Evolutionary conservation across 2,888 invertebrate species (phyloP), one percentile per base, ranked within the genome.

Genomic region (Synergus itoensis): DNA sequence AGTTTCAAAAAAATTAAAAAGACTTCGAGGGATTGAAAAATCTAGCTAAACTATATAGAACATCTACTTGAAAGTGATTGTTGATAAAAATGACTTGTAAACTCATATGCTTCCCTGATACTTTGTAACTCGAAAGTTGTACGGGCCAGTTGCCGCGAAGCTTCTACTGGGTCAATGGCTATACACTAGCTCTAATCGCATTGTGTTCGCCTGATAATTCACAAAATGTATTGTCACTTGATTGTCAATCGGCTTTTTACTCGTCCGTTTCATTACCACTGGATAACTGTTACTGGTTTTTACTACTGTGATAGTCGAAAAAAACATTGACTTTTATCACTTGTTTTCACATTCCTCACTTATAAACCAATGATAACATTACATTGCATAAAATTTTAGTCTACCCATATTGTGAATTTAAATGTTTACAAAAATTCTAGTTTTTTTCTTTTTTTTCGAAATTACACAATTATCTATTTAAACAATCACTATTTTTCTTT

Each of bases 211-310:
- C 89, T 88, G 86, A 69, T 90, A 82, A 77, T 85, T 83, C 84
- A 87, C 89, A 88, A 90, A 89, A 90, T 89, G 89, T 89, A 90
- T 90, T 90, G 89, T 90, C 89, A 90, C 89, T 89, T 88, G 88
- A 89, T 89, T 89, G 90, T 90, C 90, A 89, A 89, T 89, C 89
- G 86, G 84, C 87, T 89, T 89, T 89, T 89, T 87, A 86, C 84
- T 83, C 80, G 76, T 75, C 81, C 78, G 79, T 48, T 79, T 82
- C 80, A 81, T 84, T 79, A 82, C 79, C 79, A 77, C 80, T 77
- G 69, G 60, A 73, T 81, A 79, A 80, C 60, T 9, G 21, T 60
- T 21, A 21, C 60, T 60, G 4, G 18, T 12, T 60, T 60, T 21
- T 60, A 60, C 60, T 60, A 60, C 60, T 60, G 21, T 3, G 21